Evolutionary conservation across 2,888 invertebrate genomes (phyloP), one percentile per base, ranked within the genome.

Genomic region (Ctenicera cuprea): DNA sequence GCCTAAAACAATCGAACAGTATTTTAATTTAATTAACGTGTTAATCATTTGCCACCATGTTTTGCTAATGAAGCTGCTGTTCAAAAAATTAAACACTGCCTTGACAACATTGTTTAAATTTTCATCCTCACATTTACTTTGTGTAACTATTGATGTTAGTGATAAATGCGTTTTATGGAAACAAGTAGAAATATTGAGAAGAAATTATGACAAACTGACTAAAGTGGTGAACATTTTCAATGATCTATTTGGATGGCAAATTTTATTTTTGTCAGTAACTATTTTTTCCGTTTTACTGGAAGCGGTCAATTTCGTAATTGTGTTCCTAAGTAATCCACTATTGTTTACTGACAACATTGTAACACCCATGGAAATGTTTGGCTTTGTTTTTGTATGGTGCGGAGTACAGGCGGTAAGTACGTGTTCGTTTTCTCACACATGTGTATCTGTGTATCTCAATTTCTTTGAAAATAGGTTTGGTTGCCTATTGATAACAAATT

Each of bases 161-260:
- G 5, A 33, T 33, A 33, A 33, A 9, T 33, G 33, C 9, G 7
- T 9, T 33, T 5, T 9, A 5, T 33, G 33, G 5, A 33, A 33
- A 9, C 2, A 8, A 9, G 33, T 59, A 7, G 16, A 59, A 38
- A 9, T 1, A 2, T 7, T 38, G n/a, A 12, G 38, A 38, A 8
- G 18, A 5, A 11, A 37, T 1, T 59, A 38, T 11, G 3, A 1
- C 5, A 11, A 38, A 9, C 3, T 38, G 1, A 20, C 30, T n/a
- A 37, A 0, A 11, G 8, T 59, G 0, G 38, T 59, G 1, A 37
- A 11, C 20, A 5, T 59, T 12, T 59, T 33, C 18, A 59, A 59
- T 38, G 37, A 9, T 11, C 20, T 59, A 3, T 59, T 59, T 38
- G 59, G 59, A 12, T 59, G 59, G 59, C 20, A n/a, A 16, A 20